A percentile compares a stretch with the other conserved stretches of the same genome.
Conservation (phyloP, 1,140 invertebrate species). For the Ooceraea biroi region DNA sequence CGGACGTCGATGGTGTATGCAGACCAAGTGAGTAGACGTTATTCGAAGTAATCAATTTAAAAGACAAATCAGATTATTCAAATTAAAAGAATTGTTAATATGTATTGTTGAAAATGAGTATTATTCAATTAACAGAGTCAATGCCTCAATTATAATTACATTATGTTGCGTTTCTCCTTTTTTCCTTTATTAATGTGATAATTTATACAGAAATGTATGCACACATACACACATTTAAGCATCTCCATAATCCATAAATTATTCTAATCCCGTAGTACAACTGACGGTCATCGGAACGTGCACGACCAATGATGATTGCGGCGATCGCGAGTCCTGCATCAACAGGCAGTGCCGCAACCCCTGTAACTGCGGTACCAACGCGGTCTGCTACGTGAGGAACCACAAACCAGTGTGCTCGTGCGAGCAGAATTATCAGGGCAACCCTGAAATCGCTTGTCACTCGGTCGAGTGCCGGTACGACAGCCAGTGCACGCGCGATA, state of each 20-base stretch:
- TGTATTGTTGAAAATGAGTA: too few relatives aligned
- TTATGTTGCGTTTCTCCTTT: background rate
- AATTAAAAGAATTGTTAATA: background rate
- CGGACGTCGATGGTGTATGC: slow-evolving; percentile 92
- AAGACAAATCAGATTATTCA: background rate
- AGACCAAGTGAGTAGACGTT: slow-evolving; percentile 84
- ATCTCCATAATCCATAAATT: background rate
- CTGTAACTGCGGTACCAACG: slow-evolving; percentile 94
- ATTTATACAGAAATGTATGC: background rate
- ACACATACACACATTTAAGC: too few relatives aligned
- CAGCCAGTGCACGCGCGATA: slow-evolving; percentile 92
- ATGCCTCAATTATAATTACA: background rate
- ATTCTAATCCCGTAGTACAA: slow-evolving; percentile 84
- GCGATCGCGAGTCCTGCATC: slow-evolving; percentile 92
- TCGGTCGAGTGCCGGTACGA: slow-evolving; percentile 92
- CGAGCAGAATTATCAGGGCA: slow-evolving; percentile 92
- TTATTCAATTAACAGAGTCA: background rate
- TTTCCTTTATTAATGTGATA: background rate
- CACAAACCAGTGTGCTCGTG: slow-evolving; percentile 95
- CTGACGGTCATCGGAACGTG: slow-evolving; percentile 90
- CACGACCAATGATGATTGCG: slow-evolving; percentile 92
- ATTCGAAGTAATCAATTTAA: background rate
- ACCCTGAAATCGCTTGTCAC: slow-evolving; percentile 93
- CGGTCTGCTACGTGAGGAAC: slow-evolving; percentile 92
- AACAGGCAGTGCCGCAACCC: slow-evolving; percentile 94